Conservation (phyloP, 2,797 vertebrate genomes). For the Lagorchestes hirsutus region DNA sequence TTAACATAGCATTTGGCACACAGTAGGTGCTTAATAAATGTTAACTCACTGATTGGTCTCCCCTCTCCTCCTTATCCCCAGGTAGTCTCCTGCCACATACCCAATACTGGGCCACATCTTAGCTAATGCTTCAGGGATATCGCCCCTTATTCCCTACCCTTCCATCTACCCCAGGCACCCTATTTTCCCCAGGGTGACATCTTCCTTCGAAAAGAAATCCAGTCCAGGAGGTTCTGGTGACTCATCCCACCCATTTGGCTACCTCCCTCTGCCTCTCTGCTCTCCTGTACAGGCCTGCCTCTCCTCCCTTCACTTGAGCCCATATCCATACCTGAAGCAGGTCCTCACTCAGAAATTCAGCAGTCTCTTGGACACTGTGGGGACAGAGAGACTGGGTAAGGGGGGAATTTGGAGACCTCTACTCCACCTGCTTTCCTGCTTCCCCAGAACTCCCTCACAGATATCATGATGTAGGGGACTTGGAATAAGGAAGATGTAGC, state of each 20-base stretch:
- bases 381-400: conserved; percentile 81
- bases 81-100: not conserved
- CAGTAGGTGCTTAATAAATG: not conserved
- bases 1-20: not conserved
- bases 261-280: not conserved
- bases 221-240: conserved; percentile 18
- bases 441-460: not conserved
- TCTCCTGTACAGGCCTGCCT: conserved; percentile 59
- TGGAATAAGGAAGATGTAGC: not conserved
- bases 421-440: not conserved
- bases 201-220: not conserved
- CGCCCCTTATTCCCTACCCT: not conserved
- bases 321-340: conserved; percentile 90
- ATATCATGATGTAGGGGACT: not conserved
- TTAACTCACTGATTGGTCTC: not conserved
- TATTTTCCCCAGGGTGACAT: not conserved
- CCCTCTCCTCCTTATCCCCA: not conserved
- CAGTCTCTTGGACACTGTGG: conserved; percentile 90
- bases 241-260: not conserved
- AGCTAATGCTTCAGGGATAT: not conserved
- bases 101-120: not conserved
- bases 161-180: not conserved
- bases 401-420: not conserved
- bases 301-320: not conserved
- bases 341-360: conserved; percentile 93